Evolutionary conservation across 1,140 invertebrate genomes (phyloP).

Genomic region (Macrostomum lignano): DNA sequence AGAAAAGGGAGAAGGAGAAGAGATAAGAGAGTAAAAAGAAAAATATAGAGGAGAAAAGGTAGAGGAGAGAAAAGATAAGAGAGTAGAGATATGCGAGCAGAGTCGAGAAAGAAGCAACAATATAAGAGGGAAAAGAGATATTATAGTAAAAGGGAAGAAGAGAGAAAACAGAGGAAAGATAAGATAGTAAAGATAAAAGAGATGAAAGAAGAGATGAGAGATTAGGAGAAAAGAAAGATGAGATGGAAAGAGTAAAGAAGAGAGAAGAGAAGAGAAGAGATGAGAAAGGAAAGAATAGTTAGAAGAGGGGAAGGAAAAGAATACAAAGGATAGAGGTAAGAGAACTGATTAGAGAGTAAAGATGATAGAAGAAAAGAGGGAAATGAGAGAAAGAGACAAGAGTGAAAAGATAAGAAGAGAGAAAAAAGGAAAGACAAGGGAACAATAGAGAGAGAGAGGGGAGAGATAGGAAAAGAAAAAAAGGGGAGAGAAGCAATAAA

Average conservation of each 20-base stretch:
- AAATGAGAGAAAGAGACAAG: not conserved
- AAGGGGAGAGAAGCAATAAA: not conserved
- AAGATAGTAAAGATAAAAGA: not conserved
- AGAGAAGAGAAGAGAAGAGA: not conserved
- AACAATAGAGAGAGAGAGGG: not conserved
- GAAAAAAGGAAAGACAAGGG: not conserved
- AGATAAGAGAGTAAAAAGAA: too few relatives aligned
- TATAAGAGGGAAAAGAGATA: too few relatives aligned
- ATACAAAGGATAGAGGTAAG: not conserved
- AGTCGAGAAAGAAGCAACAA: too few relatives aligned
- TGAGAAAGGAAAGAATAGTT: not conserved
- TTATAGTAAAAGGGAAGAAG: too few relatives aligned
- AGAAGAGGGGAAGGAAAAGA: not conserved
- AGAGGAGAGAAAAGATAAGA: too few relatives aligned
- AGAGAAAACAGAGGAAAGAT: not conserved
- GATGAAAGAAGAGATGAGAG: not conserved
- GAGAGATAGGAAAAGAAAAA: not conserved
- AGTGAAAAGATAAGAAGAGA: not conserved
- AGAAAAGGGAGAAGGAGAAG: too few relatives aligned
- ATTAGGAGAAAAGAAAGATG: not conserved
- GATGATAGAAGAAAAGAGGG: not conserved
- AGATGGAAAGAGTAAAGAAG: not conserved
- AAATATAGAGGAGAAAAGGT: too few relatives aligned
- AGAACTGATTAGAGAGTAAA: not conserved
- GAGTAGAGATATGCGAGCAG: too few relatives aligned